These are phyloP conservation scores for Thymelicus acteon DNA, from an alignment of 2,888 invertebrate species.

Conservation along the genomic window DNA sequence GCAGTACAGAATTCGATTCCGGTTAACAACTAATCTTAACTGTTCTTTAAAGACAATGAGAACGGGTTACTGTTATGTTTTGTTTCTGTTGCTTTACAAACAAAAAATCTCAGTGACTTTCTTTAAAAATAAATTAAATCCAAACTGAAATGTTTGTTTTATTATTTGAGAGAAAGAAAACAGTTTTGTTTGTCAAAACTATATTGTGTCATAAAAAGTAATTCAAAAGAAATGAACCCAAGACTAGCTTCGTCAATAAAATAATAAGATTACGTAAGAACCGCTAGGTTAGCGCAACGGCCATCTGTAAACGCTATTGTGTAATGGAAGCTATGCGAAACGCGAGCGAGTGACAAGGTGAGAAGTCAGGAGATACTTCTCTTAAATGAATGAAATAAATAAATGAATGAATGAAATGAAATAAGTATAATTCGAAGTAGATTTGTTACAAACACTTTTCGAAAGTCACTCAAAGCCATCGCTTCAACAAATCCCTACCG, in stretches of 20 bases:
- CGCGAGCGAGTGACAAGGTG: background rate
- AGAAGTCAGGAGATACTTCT: too few species aligned
- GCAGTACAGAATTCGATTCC: background rate
- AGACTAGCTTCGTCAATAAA: slow-evolving; percentile 43
- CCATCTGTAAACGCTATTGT: background rate
- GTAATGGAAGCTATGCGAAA: background rate
- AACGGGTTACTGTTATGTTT: background rate
- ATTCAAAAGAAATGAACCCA: slow-evolving; percentile 24
- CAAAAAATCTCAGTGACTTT: background rate
- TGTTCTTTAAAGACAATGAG: background rate
- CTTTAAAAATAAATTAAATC: slow-evolving; percentile 4
- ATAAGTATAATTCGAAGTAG: too few species aligned
- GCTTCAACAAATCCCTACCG: too few species aligned
- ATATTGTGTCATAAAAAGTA: slow-evolving; percentile 17
- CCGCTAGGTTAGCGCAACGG: slow-evolving; percentile 14
- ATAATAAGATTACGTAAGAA: slow-evolving; percentile 38
- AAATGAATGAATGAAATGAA: too few species aligned
- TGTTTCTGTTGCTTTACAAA: background rate
- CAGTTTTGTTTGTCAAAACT: slow-evolving; percentile 3
- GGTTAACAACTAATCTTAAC: background rate
- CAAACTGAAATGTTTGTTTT: background rate
- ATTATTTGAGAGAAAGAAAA: background rate
- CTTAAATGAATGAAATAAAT: too few species aligned
- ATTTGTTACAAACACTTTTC: too few species aligned
- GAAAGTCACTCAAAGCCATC: too few species aligned